phyloP scores from a whole-genome alignment of 2,797 vertebrate species.

The Jordanella pulchra region DNA sequence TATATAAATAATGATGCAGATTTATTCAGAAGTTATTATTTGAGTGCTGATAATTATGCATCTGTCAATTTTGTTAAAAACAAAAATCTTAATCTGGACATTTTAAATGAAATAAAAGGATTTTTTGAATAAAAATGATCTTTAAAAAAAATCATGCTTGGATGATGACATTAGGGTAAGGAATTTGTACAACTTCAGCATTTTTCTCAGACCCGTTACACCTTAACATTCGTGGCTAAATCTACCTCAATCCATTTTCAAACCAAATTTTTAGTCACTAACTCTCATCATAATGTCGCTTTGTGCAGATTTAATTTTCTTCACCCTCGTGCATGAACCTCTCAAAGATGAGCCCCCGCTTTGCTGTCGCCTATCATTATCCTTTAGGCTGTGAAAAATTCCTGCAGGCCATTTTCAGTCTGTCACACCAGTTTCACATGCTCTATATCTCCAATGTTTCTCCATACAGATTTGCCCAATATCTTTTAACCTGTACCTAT shows the following conservation, averaged over 20 bases:
- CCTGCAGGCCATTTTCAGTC: constrained; percentile 38
- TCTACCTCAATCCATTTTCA: background rate
- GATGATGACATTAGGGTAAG: background rate
- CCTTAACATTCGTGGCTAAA: background rate
- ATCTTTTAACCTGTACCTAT: constrained; percentile 16
- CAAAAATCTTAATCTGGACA: no score
- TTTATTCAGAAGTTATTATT: no score
- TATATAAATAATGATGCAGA: no score
- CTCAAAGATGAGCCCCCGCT: background rate
- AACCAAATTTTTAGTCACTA: background rate
- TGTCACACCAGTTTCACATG: constrained; percentile 31
- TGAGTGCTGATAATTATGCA: no score
- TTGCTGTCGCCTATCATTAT: constrained; percentile 33
- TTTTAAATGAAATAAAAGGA: no score
- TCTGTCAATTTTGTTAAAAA: no score
- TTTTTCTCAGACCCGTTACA: no score
- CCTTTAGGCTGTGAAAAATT: constrained; percentile 1
- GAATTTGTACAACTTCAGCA: background rate
- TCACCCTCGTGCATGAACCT: constrained; percentile 3
- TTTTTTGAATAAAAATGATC: background rate
- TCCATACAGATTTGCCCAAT: constrained; percentile 9
- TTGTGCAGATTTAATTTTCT: background rate
- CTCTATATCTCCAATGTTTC: constrained; percentile 18
- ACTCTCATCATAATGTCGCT: constrained; percentile 5
- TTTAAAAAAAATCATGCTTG: background rate